phyloP scores from a whole-genome alignment of 2,888 invertebrate species.

The Esperia sulphurella region DNA sequence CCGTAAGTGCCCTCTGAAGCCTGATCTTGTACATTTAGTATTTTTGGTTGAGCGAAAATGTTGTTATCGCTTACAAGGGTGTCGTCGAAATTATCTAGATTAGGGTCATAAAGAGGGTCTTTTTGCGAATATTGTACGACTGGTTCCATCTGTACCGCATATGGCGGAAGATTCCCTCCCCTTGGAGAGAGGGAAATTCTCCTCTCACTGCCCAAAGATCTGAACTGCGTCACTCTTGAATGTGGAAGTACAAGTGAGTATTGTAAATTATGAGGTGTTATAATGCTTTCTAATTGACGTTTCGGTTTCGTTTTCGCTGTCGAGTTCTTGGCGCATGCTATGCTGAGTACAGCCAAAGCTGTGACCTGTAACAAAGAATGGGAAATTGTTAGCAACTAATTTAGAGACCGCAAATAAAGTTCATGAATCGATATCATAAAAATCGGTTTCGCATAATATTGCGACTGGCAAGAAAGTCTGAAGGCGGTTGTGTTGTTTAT shows the following conservation, averaged over 20 bases:
- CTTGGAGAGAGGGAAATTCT: constrained; percentile 71
- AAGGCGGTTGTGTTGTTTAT: no score
- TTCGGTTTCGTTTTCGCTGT: constrained; percentile 74
- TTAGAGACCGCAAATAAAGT: not conserved
- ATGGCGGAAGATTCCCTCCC: constrained; percentile 81
- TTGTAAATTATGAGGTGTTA: constrained; percentile 79
- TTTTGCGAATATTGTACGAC: constrained; percentile 88
- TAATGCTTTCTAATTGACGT: constrained; percentile 73
- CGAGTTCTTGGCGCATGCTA: constrained; percentile 68
- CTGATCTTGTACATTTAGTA: constrained; percentile 66
- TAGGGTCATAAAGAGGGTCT: constrained; percentile 86
- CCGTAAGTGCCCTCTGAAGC: constrained; percentile 66
- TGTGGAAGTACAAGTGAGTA: constrained; percentile 80
- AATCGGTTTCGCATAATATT: no score
- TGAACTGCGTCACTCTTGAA: constrained; percentile 73
- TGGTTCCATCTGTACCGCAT: constrained; percentile 90
- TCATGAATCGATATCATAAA: no score
- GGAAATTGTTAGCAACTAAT: not conserved
- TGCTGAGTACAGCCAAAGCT: constrained; percentile 76
- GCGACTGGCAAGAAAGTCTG: no score
- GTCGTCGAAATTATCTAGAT: constrained; percentile 68
- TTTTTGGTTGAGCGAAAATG: constrained; percentile 71
- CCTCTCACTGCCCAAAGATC: constrained; percentile 71
- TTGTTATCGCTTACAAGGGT: constrained; percentile 63
- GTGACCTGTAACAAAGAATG: constrained; percentile 73